Evolutionary conservation across 1,140 invertebrate species (phyloP).

Genomic region (Leptonema lineaticorne): DNA sequence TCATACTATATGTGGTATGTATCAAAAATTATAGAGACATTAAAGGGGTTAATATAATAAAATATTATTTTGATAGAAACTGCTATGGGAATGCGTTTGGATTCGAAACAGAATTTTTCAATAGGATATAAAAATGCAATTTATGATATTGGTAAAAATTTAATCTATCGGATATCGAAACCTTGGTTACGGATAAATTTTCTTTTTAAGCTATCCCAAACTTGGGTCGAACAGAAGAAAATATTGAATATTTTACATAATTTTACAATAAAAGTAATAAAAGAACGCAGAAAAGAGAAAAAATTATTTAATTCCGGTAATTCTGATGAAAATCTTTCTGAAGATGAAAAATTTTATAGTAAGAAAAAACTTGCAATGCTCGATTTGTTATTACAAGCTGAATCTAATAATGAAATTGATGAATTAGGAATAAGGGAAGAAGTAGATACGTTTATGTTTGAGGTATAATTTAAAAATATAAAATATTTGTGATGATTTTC

Average conservation of each 20-base stretch:
- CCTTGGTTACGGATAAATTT: conserved; percentile 44
- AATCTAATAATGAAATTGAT: conserved; percentile 56
- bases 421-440: conserved; percentile 75
- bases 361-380: conserved; percentile 45
- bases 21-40: conserved; percentile 67
- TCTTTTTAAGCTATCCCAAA: conserved; percentile 41
- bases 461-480: conserved; percentile 48
- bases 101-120: conserved; percentile 37
- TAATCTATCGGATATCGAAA: conserved; percentile 47
- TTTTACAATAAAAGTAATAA: conserved; percentile 47
- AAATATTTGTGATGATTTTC: no score
- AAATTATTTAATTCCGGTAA: neutral
- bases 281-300: conserved; percentile 38
- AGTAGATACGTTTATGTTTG: conserved; percentile 83
- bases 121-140: conserved; percentile 49
- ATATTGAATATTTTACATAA: conserved; percentile 42
- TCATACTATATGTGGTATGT: conserved; percentile 15
- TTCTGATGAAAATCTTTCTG: neutral
- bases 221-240: conserved; percentile 22
- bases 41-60: conserved; percentile 53
- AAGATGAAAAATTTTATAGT: conserved; percentile 29
- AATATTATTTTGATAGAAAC: conserved; percentile 21
- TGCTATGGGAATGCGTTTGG: conserved; percentile 50
- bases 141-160: conserved; percentile 46
- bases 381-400: conserved; percentile 59